Percentiles rank a stretch among this genome's conserved stretches.
Conservation (phyloP, 1,140 invertebrate genomes). For the Bombus confusus region DNA sequence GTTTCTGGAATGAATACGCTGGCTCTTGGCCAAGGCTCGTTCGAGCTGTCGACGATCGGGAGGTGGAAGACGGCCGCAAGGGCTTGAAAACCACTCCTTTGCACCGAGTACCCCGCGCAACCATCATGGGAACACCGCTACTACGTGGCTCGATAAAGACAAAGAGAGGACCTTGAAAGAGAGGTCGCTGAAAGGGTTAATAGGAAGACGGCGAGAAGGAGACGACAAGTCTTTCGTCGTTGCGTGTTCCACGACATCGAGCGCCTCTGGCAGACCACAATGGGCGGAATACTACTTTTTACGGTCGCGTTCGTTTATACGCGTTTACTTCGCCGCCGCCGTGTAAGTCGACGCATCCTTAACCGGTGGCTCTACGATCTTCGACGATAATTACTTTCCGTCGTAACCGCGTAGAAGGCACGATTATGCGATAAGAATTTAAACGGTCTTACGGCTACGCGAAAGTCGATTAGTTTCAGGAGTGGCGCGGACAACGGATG, state of each 20-base stretch:
- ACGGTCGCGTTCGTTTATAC: too few relatives aligned
- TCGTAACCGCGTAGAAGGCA: too few relatives aligned
- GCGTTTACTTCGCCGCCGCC: too few relatives aligned
- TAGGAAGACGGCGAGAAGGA: not conserved
- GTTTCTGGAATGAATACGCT: slow-evolving; percentile 82
- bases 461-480: too few relatives aligned
- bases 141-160: slow-evolving; percentile 77
- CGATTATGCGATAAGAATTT: too few relatives aligned
- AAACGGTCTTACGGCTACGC: too few relatives aligned
- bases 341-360: too few relatives aligned
- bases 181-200: not conserved
- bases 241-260: too few relatives aligned
- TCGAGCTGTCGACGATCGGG: slow-evolving; percentile 54
- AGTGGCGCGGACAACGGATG: too few relatives aligned
- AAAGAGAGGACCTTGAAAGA: not conserved
- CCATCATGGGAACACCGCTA: slow-evolving; percentile 65
- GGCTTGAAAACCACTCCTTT: slow-evolving; percentile 68
- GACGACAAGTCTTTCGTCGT: not conserved
- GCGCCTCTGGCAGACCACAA: fast-evolving
- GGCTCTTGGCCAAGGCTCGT: slow-evolving; percentile 75
- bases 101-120: slow-evolving; percentile 69
- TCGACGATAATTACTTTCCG: too few relatives aligned
- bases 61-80: slow-evolving; percentile 61
- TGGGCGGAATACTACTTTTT: too few relatives aligned
- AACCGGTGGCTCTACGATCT: too few relatives aligned